Evolutionary conservation across 2,797 vertebrate genomes (phyloP), one percentile per base, ranked within the genome.

Genomic region (Paramormyrops hopkinsi): DNA sequence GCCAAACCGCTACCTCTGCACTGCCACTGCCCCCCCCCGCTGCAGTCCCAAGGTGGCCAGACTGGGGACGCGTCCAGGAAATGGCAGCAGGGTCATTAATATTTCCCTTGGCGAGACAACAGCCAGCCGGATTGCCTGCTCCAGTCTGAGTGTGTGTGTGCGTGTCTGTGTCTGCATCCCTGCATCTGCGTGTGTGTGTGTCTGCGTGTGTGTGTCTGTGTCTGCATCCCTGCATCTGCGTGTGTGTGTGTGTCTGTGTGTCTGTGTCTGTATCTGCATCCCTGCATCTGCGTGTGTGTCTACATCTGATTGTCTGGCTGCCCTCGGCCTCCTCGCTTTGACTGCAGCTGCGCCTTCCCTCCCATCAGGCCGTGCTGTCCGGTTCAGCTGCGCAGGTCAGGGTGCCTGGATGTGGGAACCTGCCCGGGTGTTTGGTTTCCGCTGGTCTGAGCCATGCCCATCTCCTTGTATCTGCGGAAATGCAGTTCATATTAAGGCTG

Each of bases 41-140:
- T 33, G 65, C 65, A 37, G 65, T 73, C 65, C 65, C 65, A 73
- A 33, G 65, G 65, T 73, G 65, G 65, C 29, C 65, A n/a, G 2
- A 11, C 29, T 59, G 46, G 46, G 25, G 1, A 37, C 19, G 48
- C 37, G 5, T 92, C 90, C 91, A 92, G 92, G 92, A 93, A 93
- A 92, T 89, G 90, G 69, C 87, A 91, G 92, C 41, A 91, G 92
- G 91, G 87, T 93, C 90, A 88, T 92, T 92, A 91, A 87, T 87
- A 87, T 59, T 87, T 29, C 12, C 29, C 51, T n/a, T 25, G 14
- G 54, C 17, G 17, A 87, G 25, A 87, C 53, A 44, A 22, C 17
- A 33, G 65, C 65, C 85, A 87, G 85, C 50, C 19, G 17, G 37
- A 44, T 44, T 6, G 37, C 14, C 41, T 22, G 19, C 33, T 19